Evolutionary conservation across 2,888 invertebrate genomes (phyloP).

Genomic region (Masnerella sp.): DNA sequence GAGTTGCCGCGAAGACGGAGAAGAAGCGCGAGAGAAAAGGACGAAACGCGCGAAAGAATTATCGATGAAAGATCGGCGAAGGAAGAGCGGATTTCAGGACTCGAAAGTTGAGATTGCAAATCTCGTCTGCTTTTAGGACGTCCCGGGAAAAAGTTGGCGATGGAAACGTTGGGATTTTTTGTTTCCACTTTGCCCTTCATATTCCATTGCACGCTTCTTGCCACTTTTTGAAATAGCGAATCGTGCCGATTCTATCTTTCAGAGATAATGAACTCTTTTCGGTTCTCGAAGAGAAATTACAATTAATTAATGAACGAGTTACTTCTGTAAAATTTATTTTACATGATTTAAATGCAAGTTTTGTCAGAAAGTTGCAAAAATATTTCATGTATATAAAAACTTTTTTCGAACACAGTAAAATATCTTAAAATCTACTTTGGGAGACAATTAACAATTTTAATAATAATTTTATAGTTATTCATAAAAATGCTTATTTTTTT

Average conservation of each 20-base stretch:
- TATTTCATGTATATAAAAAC: too few species aligned
- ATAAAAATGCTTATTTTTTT: too few species aligned
- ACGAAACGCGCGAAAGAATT: slow-evolving; percentile 39
- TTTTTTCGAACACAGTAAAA: too few species aligned
- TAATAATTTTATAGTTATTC: too few species aligned
- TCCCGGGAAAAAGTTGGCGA: slow-evolving; percentile 37
- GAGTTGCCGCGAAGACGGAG: slow-evolving; percentile 52
- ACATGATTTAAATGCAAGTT: too few species aligned
- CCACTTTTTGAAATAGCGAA: slow-evolving; percentile 34
- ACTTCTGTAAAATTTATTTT: too few species aligned
- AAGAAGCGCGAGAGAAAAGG: slow-evolving; percentile 22
- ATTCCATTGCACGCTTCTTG: slow-evolving; percentile 46
- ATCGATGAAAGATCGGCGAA: slow-evolving; percentile 57
- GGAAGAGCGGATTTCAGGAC: slow-evolving; percentile 47
- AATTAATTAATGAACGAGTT: slow-evolving; percentile 21
- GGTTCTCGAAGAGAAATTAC: slow-evolving; percentile 26
- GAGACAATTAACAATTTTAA: too few species aligned
- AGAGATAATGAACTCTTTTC: slow-evolving; percentile 32
- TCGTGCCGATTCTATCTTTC: slow-evolving; percentile 39
- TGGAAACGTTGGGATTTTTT: slow-evolving; percentile 48
- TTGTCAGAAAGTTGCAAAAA: too few species aligned
- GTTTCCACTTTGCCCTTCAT: slow-evolving; percentile 32
- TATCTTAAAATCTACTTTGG: too few species aligned
- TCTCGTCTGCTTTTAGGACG: slow-evolving; percentile 52
- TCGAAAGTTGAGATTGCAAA: slow-evolving; percentile 59